A percentile compares a stretch with the other conserved stretches of the same genome.
Conservation (phyloP, 2,888 invertebrate genomes). For the Calliopum simillimum region DNA sequence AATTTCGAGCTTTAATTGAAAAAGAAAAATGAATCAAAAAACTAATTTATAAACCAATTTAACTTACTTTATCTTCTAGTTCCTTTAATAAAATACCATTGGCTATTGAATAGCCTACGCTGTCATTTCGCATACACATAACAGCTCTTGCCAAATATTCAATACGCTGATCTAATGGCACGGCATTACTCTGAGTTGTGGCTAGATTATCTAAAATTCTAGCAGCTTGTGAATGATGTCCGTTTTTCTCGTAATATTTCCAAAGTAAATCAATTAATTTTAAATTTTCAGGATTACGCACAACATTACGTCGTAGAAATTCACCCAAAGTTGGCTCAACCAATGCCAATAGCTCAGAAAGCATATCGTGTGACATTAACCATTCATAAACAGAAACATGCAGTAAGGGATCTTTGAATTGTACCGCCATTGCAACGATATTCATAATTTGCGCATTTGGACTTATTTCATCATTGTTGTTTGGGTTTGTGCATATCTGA, state of each 20-base stretch:
- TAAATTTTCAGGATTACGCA: slow-evolving; percentile 71
- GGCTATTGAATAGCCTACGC: slow-evolving; percentile 77
- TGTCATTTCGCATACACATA: slow-evolving; percentile 93
- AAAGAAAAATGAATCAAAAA: slow-evolving; percentile 3
- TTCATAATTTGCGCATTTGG: slow-evolving; percentile 69
- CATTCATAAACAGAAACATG: slow-evolving; percentile 94
- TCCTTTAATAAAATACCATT: slow-evolving; percentile 86
- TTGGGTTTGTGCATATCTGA: slow-evolving; percentile 39
- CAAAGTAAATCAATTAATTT: slow-evolving; percentile 86
- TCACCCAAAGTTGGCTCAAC: slow-evolving; percentile 68
- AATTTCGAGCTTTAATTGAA: slow-evolving; percentile 75
- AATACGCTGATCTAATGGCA: slow-evolving; percentile 83
- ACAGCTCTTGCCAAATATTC: slow-evolving; percentile 94
- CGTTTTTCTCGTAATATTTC: slow-evolving; percentile 95
- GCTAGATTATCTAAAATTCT: slow-evolving; percentile 90
- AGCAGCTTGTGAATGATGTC: slow-evolving; percentile 93
- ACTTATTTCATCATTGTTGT: slow-evolving; percentile 49
- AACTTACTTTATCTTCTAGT: slow-evolving; percentile 83
- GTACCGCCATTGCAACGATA: slow-evolving; percentile 76
- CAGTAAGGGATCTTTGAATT: slow-evolving; percentile 85
- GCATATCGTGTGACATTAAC: slow-evolving; percentile 84
- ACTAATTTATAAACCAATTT: not conserved
- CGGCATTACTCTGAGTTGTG: slow-evolving; percentile 73
- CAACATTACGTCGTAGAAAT: slow-evolving; percentile 65
- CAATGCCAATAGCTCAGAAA: slow-evolving; percentile 74